Percentiles rank a stretch among this genome's conserved stretches.
Evolutionary conservation across 2,113 vertebrate species (phyloP).

Genomic region (Salminus brasiliensis): DNA sequence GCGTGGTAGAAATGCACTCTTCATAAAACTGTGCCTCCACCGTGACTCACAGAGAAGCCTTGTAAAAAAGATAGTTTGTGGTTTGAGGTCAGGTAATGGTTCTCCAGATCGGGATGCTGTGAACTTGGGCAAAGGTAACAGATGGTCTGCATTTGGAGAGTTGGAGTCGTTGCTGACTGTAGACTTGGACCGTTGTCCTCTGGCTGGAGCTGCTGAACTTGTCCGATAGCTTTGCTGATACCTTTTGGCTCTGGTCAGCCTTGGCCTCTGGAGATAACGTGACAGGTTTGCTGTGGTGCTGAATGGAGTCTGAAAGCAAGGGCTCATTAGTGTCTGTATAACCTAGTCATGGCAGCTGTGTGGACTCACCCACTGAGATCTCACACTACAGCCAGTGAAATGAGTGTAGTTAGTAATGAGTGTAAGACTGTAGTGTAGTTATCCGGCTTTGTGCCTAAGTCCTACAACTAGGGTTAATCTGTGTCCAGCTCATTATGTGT

Average conservation of each 20-base stretch:
- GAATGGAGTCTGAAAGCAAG: conserved; percentile 17
- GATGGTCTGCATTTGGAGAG: conserved; percentile 35
- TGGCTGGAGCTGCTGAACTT: conserved; percentile 10
- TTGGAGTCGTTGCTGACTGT: neutral
- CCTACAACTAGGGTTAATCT: neutral
- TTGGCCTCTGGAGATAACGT: conserved; percentile 22
- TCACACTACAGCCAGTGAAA: neutral
- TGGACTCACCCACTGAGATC: neutral
- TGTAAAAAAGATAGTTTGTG: conserved; percentile 63
- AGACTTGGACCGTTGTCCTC: conserved; percentile 11
- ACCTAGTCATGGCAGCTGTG: conserved; percentile 9
- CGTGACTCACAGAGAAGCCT: conserved; percentile 63
- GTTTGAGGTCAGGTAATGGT: conserved; percentile 60
- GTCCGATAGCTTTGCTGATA: conserved; percentile 25
- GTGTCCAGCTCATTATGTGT: neutral
- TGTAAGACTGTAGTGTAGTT: neutral
- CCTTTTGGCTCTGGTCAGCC: conserved; percentile 27
- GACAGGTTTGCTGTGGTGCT: conserved; percentile 15
- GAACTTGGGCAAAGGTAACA: conserved; percentile 46
- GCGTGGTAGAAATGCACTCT: conserved; percentile 64
- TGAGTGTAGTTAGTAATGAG: neutral
- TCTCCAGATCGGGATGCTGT: conserved; percentile 50
- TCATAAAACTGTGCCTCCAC: conserved; percentile 64
- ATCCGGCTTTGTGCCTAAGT: neutral
- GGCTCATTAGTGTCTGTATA: conserved; percentile 47